phyloP scores from a whole-genome alignment of 2,113 vertebrate genomes.

The Pristiophorus japonicus region DNA sequence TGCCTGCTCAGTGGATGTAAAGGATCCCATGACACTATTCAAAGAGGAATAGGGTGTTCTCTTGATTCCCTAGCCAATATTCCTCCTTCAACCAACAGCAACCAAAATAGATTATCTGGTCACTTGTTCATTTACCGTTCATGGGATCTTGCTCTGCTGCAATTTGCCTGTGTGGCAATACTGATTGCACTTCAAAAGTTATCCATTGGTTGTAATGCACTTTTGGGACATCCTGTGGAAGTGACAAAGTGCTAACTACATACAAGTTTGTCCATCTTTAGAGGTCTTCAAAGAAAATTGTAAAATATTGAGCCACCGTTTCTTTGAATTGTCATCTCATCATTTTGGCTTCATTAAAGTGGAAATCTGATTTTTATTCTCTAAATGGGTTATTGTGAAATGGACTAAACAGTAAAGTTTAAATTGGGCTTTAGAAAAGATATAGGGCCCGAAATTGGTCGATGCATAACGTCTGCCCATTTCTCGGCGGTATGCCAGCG shows the following conservation, averaged over 20 bases:
- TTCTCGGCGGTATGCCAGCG: no score
- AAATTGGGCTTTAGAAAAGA: background rate
- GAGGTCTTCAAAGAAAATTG: background rate
- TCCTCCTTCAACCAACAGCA: background rate
- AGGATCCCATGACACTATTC: background rate
- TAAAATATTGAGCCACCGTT: background rate
- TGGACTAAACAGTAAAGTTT: background rate
- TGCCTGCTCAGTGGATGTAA: background rate
- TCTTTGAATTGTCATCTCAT: background rate
- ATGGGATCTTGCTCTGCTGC: background rate
- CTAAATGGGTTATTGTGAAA: background rate
- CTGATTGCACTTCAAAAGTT: background rate
- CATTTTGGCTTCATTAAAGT: background rate
- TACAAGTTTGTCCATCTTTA: background rate
- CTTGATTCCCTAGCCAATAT: background rate
- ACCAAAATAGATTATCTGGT: background rate
- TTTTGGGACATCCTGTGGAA: background rate
- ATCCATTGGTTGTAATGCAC: background rate
- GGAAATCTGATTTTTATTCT: background rate
- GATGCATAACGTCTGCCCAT: no score
- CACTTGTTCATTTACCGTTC: background rate
- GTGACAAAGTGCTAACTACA: background rate
- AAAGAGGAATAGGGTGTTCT: no score
- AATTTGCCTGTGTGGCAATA: background rate
- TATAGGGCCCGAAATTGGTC: no score